Evolutionary conservation across 2,888 invertebrate genomes (phyloP), one percentile per base, ranked within the genome.

Genomic region (Drosophila kuntzei): DNA sequence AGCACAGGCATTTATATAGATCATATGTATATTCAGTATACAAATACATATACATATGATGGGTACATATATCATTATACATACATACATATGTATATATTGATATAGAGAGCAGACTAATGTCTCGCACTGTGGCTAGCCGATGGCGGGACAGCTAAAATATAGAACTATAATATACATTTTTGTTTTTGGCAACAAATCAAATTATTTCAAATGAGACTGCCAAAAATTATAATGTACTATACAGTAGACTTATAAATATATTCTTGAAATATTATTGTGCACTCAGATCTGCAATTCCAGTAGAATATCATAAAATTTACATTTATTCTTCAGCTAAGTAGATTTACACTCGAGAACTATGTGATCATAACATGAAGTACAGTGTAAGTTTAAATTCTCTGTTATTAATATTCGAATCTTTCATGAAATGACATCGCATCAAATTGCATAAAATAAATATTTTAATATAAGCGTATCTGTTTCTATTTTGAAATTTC

Each of bases 91-190:
- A n/a, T n/a, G n/a, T n/a, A n/a, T n/a, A n/a, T n/a, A n/a, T n/a
- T n/a, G n/a, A n/a, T n/a, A n/a, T 57, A 51, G 20, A 43, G 16
- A 50, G 74, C 51, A 67, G 75, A 77, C 73, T 32, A 69, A 66
- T 85, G 85, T 86, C 85, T 86, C 85, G 85, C 51, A 68, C 9
- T 69, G 47, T 57, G 84, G 85, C 84, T 84, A 84, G 83, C 85
- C 85, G 71, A 47, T 77, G 79, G 72, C 84, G 82, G 70, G 82
- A 80, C 87, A 77, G 51, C 66, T 44, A 68, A 47, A 60, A 69
- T 68, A 54, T 47, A 72, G 12, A 60, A 49, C 46, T 73, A 63
- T 72, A 66, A 32, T 58, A 69, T 49, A 62, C 18, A 37, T 12
- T 20, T 39, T 34, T 50, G 50, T 54, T 60, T 51, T 72, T 81